These are phyloP conservation scores for Aphidius colemani DNA, from an alignment of 2,888 invertebrate species.

Conservation along the genomic window DNA sequence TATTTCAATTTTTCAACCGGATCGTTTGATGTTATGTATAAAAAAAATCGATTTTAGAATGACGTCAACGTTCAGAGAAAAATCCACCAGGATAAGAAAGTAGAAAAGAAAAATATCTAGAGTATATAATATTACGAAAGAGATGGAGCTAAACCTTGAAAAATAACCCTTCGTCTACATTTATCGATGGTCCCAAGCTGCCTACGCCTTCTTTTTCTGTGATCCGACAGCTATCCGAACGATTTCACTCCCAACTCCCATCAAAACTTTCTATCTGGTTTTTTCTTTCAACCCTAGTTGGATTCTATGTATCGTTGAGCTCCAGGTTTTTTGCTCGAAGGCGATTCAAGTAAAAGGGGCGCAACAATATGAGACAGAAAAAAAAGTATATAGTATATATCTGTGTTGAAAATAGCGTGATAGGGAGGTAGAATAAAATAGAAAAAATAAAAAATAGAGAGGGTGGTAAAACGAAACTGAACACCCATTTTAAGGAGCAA, in stretches of 20 bases:
- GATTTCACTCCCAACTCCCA: conserved; percentile 38
- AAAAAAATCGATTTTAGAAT: no score
- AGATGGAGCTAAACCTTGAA: conserved; percentile 45
- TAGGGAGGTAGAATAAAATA: conserved; percentile 10
- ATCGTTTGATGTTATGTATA: no score
- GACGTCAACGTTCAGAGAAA: not conserved
- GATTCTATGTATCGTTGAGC: conserved; percentile 27
- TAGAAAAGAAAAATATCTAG: conserved; percentile 5
- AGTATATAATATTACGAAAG: conserved; percentile 12
- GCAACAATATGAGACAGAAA: conserved; percentile 24
- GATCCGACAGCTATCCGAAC: conserved; percentile 35
- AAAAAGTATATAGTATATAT: conserved; percentile 2
- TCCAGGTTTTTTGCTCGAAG: conserved; percentile 53
- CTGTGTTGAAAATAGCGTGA: conserved; percentile 12
- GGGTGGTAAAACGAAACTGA: conserved; percentile 57
- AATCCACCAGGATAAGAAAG: conserved; percentile 3
- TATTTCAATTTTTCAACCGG: no score
- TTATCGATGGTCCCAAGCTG: conserved; percentile 37
- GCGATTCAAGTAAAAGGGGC: conserved; percentile 32
- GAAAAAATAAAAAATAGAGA: conserved; percentile 32
- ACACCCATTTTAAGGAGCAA: conserved; percentile 44
- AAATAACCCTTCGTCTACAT: conserved; percentile 52
- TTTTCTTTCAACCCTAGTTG: not conserved
- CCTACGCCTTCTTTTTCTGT: conserved; percentile 33
- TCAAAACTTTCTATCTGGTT: no score